phyloP scores from a whole-genome alignment of 2,888 invertebrate genomes.

The Hoplodrina ambigua region DNA sequence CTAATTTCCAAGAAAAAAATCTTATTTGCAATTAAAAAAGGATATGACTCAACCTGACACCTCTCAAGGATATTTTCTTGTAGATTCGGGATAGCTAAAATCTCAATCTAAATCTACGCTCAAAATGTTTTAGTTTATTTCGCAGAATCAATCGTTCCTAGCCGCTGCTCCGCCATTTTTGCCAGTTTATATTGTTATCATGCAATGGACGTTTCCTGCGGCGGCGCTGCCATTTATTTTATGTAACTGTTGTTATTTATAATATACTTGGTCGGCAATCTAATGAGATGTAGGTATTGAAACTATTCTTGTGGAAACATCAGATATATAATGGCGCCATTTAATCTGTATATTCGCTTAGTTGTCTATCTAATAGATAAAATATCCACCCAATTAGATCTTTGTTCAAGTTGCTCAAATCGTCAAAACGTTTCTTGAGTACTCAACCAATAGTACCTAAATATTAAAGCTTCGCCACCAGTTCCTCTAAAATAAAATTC shows the following conservation, averaged over 20 bases:
- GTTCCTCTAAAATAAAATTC: slow-evolving; percentile 28
- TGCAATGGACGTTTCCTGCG: slow-evolving; percentile 30
- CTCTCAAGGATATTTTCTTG: neutral
- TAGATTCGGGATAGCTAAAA: neutral
- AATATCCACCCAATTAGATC: neutral
- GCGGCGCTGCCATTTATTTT: slow-evolving; percentile 30
- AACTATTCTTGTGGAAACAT: slow-evolving; percentile 33
- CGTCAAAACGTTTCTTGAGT: no score
- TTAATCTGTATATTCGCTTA: slow-evolving; percentile 44
- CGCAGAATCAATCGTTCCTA: slow-evolving; percentile 14
- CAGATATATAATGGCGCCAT: slow-evolving; percentile 38
- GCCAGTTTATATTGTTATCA: slow-evolving; percentile 41
- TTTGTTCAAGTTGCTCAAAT: no score
- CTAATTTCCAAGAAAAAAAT: neutral
- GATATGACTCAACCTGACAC: neutral
- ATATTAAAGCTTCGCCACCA: neutral
- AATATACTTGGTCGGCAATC: slow-evolving; percentile 26
- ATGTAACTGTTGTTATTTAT: slow-evolving; percentile 45
- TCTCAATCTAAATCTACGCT: neutral
- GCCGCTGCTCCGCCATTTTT: slow-evolving; percentile 29
- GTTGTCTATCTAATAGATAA: neutral
- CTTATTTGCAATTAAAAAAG: neutral
- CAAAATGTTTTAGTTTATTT: slow-evolving; percentile 8
- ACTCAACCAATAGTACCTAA: neutral
- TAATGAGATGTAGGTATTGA: slow-evolving; percentile 31